These are phyloP conservation scores for Caenorhabditis latens DNA, from an alignment of 1,140 invertebrate species.

Conservation along the genomic window DNA sequence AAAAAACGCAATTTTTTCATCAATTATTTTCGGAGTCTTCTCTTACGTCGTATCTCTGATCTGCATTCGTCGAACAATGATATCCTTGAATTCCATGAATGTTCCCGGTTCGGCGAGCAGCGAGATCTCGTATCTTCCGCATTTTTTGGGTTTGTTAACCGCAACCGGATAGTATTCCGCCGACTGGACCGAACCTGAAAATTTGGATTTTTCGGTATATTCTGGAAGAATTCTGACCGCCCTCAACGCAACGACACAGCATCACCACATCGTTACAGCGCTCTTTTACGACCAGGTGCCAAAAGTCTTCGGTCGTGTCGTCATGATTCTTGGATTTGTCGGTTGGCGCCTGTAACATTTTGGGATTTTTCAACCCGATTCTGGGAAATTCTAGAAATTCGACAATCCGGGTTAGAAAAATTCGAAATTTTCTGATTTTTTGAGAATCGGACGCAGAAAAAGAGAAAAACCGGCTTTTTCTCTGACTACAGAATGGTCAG, in stretches of 20 bases:
- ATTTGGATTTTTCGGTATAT: not conserved
- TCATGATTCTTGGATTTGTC: not conserved
- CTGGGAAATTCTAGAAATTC: no score
- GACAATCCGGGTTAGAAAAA: no score
- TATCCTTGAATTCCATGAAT: no score
- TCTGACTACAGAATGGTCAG: no score
- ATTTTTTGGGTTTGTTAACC: not conserved
- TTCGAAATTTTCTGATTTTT: no score
- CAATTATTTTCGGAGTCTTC: not conserved
- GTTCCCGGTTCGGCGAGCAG: no score
- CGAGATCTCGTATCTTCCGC: not conserved
- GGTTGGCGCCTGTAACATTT: not conserved
- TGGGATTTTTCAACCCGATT: no score
- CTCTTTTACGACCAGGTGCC: not conserved
- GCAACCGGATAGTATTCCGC: not conserved
- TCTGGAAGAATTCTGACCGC: not conserved
- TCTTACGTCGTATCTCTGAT: no score
- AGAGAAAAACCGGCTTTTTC: no score
- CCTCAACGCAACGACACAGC: not conserved
- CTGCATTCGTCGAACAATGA: no score
- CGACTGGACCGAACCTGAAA: not conserved
- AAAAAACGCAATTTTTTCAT: not conserved
- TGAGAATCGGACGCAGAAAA: no score
- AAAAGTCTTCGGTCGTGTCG: not conserved
- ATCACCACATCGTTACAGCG: not conserved